Conservation (phyloP, 2,888 invertebrate genomes). For the Aquatica leii region DNA sequence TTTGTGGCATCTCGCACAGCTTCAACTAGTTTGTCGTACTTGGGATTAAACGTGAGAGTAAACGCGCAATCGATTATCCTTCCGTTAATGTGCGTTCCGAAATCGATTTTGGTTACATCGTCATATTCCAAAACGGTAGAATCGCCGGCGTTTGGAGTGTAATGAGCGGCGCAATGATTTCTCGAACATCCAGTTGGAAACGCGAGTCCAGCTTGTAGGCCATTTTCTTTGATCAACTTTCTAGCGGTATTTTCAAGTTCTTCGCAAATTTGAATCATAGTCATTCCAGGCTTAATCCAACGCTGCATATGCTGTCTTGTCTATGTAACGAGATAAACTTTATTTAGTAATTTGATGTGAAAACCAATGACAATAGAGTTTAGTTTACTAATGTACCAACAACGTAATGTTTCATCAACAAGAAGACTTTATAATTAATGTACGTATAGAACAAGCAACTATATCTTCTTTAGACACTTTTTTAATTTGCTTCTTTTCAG, state of each 20-base stretch:
- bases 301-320: constrained; percentile 91
- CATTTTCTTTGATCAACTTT: constrained; percentile 92
- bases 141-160: constrained; percentile 98
- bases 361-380: no score
- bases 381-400: no score
- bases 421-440: no score
- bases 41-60: constrained; percentile 95
- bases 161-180: constrained; percentile 99
- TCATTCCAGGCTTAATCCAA: constrained; percentile 98
- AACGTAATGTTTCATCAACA: no score
- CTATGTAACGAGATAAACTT: constrained; percentile 59
- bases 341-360: no score
- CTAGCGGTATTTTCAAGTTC: constrained; percentile 93
- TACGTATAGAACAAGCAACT: no score
- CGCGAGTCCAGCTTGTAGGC: constrained; percentile 90
- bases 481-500: no score
- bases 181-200: constrained; percentile 98
- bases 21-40: constrained; percentile 91
- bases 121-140: constrained; percentile 92
- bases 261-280: constrained; percentile 98
- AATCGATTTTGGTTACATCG: constrained; percentile 99
- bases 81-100: constrained; percentile 98
- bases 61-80: constrained; percentile 99
- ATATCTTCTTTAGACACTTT: no score
- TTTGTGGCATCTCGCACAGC: constrained; percentile 99